Evolutionary conservation across 2,113 vertebrate genomes (phyloP).

Genomic region (Oreochromis tanganicae): DNA sequence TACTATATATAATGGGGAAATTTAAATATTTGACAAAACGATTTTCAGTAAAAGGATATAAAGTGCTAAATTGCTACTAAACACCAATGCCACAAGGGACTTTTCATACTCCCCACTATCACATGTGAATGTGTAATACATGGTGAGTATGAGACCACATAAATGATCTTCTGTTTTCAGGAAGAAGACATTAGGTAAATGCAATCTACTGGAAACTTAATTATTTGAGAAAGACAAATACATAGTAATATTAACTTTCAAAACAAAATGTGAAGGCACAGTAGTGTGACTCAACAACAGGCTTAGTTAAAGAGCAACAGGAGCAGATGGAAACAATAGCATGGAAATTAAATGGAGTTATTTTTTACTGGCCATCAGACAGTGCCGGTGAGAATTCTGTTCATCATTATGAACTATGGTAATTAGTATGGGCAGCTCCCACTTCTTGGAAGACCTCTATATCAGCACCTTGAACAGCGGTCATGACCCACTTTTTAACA

Average conservation of each 20-base stretch:
- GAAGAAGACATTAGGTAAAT: neutral
- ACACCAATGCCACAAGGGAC: neutral
- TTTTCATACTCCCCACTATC: neutral
- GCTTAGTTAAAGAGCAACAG: neutral
- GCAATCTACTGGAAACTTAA: neutral
- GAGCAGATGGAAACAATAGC: conserved; percentile 8
- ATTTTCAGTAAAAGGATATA: neutral
- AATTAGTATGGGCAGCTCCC: neutral
- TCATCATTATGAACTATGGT: neutral
- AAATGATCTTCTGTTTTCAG: neutral
- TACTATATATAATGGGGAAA: neutral
- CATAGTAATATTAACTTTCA: neutral
- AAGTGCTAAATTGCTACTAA: neutral
- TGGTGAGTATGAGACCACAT: neutral
- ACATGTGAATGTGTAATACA: neutral
- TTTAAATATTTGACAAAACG: neutral
- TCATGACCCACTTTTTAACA: neutral
- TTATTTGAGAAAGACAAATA: neutral
- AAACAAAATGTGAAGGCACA: neutral
- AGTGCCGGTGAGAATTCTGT: neutral
- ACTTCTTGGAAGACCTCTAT: neutral
- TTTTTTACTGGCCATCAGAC: neutral
- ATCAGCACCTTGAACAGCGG: neutral
- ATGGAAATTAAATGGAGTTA: neutral
- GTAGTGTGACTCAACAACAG: neutral